Conservation (phyloP, 2,797 vertebrate genomes). For the Takifugu rubripes region DNA sequence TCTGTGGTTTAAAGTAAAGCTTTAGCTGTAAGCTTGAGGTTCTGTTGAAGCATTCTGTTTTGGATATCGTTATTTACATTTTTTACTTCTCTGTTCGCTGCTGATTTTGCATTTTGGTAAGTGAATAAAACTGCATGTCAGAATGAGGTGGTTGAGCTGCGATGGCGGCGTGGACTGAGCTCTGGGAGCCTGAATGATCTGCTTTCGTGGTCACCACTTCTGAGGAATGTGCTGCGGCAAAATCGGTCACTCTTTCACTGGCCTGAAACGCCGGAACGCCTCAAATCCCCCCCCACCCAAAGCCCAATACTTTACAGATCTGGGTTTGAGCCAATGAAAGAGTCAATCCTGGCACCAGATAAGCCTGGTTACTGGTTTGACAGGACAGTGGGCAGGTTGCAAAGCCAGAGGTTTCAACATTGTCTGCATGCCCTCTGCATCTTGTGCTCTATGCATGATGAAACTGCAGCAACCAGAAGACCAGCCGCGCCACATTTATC, state of each 20-base stretch:
- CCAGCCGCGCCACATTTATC: constrained; percentile 26
- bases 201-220: constrained; percentile 70
- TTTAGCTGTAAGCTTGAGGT: constrained; percentile 19
- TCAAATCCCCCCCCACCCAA: neutral
- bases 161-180: constrained; percentile 50
- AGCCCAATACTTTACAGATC: neutral
- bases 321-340: constrained; percentile 73
- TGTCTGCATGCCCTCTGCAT: constrained; percentile 75
- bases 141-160: constrained; percentile 80
- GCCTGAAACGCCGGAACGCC: constrained; percentile 42
- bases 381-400: constrained; percentile 22
- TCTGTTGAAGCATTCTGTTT: constrained; percentile 49
- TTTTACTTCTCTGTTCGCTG: constrained; percentile 81
- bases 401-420: constrained; percentile 32
- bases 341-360: constrained; percentile 45
- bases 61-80: constrained; percentile 73
- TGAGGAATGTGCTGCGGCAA: constrained; percentile 58
- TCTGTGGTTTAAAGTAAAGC: constrained; percentile 10
- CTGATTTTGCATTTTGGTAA: constrained; percentile 86
- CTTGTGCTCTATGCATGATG: constrained; percentile 65
- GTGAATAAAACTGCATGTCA: constrained; percentile 82
- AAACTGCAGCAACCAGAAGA: constrained; percentile 24
- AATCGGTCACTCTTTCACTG: constrained; percentile 78
- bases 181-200: constrained; percentile 64
- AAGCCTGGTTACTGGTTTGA: constrained; percentile 40